phyloP scores from a whole-genome alignment of 2,113 vertebrate genomes.

The Columba janthina region DNA sequence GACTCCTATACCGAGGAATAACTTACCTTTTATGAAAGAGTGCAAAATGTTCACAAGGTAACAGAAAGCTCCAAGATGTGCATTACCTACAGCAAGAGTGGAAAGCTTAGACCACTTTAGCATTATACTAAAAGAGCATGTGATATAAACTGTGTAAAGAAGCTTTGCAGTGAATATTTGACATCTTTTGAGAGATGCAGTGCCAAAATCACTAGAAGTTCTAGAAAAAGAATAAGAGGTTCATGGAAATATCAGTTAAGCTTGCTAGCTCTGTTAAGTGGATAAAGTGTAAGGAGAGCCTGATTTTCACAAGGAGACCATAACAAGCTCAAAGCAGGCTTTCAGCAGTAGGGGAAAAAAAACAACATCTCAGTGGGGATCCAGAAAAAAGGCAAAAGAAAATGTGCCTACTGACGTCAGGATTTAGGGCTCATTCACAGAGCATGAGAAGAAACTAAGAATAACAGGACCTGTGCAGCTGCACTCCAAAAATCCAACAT shows the following conservation, averaged over 20 bases:
- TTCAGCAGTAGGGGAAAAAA: fast-evolving
- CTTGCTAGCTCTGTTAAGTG: background rate
- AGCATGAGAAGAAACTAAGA: background rate
- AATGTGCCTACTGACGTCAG: background rate
- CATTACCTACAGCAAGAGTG: background rate
- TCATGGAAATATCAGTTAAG: background rate
- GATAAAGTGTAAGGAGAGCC: background rate
- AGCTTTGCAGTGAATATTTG: background rate
- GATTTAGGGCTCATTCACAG: background rate
- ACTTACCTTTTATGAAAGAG: background rate
- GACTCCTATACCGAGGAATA: background rate
- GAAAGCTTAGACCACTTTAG: background rate
- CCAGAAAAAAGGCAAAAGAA: background rate
- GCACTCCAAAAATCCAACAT: background rate
- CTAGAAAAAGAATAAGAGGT: background rate
- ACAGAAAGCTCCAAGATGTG: background rate
- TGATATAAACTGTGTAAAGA: background rate
- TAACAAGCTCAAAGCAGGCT: background rate
- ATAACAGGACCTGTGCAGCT: background rate
- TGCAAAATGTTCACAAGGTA: background rate
- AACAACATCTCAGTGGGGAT: background rate
- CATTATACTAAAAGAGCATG: background rate
- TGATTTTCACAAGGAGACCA: background rate
- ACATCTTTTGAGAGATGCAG: background rate
- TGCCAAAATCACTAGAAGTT: background rate